Evolutionary conservation across 2,113 vertebrate species (phyloP), one percentile per base, ranked within the genome.

Genomic region (human): DNA sequence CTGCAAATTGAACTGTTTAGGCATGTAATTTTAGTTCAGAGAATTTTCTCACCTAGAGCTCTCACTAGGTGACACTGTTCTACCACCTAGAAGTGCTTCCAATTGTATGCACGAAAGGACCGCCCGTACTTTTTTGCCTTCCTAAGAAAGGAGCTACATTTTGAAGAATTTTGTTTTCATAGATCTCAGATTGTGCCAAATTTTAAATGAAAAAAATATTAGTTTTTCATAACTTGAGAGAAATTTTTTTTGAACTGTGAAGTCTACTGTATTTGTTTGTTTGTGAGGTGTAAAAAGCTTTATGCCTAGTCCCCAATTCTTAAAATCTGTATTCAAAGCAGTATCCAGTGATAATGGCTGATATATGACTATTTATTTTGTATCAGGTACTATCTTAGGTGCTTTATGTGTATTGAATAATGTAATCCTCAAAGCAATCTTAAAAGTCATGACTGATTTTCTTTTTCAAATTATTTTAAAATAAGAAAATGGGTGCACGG

Each of bases 31-130:
- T 91, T 87, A 40, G 1, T 8, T 84, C 17, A 52, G 27, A 40
- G 3, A 89, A 43, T 97, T 73, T 64, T 84, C 89, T 96, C 95
- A 89, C 92, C 45, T 75, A 78, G 92, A 92, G 5, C 35, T 96
- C 94, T 98, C 98, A 98, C 98, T 98, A 99, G 98, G 90, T 98
- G 98, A 98, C 98, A 98, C 92, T 98, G 90, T 99, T 97, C 96
- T 89, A 89, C 96, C 87, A 89, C 2, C 23, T 72, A 22, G 40
- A 94, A 23, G 35, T 82, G 76, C 35, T 79, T 86, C 80, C 22
- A n/a, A 22, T 6, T 81, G 2, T 18, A 64, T 52, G 32, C 27
- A 32, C 17, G 45, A 64, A 50, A 22, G 55, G 43, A 72, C 11
- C 35, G 45, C 17, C 38, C 22, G 1, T 16, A 17, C 0, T 22